Base-by-base conservation (phyloP, 1,140 invertebrate genomes). In the Phymastichus coffea region DNA sequence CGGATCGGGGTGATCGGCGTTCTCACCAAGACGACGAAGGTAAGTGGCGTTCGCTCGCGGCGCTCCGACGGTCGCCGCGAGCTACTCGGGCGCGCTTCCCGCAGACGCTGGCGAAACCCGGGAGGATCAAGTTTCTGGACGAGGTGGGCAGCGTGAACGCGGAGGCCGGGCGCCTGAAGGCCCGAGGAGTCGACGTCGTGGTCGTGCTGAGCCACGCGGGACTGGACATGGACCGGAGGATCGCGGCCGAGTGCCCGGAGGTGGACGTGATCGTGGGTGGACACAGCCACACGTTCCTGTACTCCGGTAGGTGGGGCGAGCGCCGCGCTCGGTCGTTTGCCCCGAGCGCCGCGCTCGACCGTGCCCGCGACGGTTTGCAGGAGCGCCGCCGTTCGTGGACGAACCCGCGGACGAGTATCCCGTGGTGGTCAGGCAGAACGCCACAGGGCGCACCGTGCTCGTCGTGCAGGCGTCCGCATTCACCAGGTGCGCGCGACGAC, bases 1-100 rank as follows among this genome's bases (percentile, higher is more conserved):
- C 87, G 82, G 66, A 90, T 95, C 62, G 93, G 92, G 0, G 82
- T 95, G n/a, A 88, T 95, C 43, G 93, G 93, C 6, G 90, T 92
- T 40, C 82, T 91, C 2, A 79, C 89, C 3, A 77, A 82, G 9
- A 85, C 85, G 19, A 92, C 89, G 1, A 71, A 84, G 65, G 88
- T 90, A 77, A 82, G 84, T 81, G 63, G 43, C 12, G 15, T 26
- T 46, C 38, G 12, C 47, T n/a, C n/a, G n/a, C n/a, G n/a, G n/a
- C n/a, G n/a, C n/a, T n/a, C n/a, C n/a, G n/a, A n/a, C n/a, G n/a
- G n/a, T n/a, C n/a, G n/a, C n/a, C n/a, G n/a, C n/a, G n/a, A n/a
- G n/a, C n/a, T n/a, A n/a, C n/a, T n/a, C n/a, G n/a, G n/a, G n/a
- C n/a, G n/a, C n/a, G n/a, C n/a, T n/a, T n/a, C n/a, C 88, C 35